Evolutionary conservation across 2,113 vertebrate species (phyloP).

Genomic region (Taurulus bubalis): DNA sequence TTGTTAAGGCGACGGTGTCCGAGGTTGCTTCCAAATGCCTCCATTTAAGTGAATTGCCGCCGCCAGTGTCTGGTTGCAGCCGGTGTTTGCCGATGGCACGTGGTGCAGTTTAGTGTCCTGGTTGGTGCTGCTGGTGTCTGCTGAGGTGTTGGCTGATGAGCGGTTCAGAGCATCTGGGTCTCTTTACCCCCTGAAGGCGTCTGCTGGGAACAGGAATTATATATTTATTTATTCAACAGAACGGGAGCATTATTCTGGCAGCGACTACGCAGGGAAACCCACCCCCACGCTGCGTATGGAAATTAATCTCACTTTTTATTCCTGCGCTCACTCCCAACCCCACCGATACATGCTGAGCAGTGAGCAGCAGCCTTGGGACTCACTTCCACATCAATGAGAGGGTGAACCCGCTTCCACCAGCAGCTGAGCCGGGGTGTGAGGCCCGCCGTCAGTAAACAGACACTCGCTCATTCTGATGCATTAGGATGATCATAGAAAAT

Average conservation of each 20-base stretch:
- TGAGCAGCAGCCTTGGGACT: slow-evolving; percentile 38
- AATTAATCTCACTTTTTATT: slow-evolving; percentile 70
- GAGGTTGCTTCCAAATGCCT: neutral
- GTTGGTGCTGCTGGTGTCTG: slow-evolving; percentile 22
- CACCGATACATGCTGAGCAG: slow-evolving; percentile 42
- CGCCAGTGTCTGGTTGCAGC: slow-evolving; percentile 3
- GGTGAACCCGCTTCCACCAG: neutral
- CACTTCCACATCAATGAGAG: slow-evolving; percentile 40
- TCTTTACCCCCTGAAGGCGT: slow-evolving; percentile 51
- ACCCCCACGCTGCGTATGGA: slow-evolving; percentile 71
- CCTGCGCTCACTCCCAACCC: slow-evolving; percentile 38
- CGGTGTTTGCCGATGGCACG: slow-evolving; percentile 2
- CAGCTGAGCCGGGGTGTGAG: neutral
- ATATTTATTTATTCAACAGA: slow-evolving; percentile 79
- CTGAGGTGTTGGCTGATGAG: slow-evolving; percentile 45
- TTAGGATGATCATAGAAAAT: neutral
- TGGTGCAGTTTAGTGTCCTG: slow-evolving; percentile 6
- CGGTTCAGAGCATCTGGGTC: slow-evolving; percentile 62
- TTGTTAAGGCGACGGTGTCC: neutral
- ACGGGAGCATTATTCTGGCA: slow-evolving; percentile 69
- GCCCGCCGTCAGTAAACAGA: neutral
- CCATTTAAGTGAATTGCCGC: neutral
- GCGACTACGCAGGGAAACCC: slow-evolving; percentile 27
- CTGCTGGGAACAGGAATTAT: slow-evolving; percentile 66
- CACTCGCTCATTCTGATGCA: neutral